phyloP scores from a whole-genome alignment of 2,797 vertebrate genomes.

The Okamejei kenojei region DNA sequence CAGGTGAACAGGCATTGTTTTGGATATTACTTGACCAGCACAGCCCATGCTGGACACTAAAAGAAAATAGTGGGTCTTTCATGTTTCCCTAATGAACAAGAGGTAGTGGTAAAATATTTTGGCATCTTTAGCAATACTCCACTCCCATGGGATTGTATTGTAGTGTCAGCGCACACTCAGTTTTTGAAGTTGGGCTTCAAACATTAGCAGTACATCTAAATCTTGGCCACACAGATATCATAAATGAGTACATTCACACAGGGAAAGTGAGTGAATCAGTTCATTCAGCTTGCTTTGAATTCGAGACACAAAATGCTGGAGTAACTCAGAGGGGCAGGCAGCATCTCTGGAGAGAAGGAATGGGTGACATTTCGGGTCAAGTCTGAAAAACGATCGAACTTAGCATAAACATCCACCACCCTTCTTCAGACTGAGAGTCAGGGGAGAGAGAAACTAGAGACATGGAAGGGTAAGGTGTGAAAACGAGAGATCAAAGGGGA shows the following conservation, averaged over 20 bases:
- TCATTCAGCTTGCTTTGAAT: not conserved
- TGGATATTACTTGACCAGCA: not conserved
- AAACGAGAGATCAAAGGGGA: too few relatives aligned
- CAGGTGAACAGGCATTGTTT: not conserved
- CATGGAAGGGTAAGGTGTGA: too few relatives aligned
- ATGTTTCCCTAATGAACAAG: not conserved
- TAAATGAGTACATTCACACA: not conserved
- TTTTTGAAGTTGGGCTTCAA: not conserved
- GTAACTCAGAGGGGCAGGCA: too few relatives aligned
- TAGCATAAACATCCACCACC: too few relatives aligned
- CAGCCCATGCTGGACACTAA: not conserved
- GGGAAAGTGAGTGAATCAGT: not conserved
- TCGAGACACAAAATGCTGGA: too few relatives aligned
- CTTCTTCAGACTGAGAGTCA: too few relatives aligned
- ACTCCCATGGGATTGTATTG: not conserved
- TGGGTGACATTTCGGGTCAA: too few relatives aligned
- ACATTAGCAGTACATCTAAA: not conserved
- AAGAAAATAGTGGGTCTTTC: not conserved
- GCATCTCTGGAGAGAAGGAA: too few relatives aligned
- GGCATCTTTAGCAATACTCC: not conserved
- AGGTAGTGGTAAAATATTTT: not conserved
- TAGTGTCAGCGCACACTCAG: not conserved
- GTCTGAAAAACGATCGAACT: too few relatives aligned
- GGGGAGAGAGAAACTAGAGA: too few relatives aligned
- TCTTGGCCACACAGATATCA: not conserved